Evolutionary conservation across 2,113 vertebrate species (phyloP).

Genomic region (Pagrus major): DNA sequence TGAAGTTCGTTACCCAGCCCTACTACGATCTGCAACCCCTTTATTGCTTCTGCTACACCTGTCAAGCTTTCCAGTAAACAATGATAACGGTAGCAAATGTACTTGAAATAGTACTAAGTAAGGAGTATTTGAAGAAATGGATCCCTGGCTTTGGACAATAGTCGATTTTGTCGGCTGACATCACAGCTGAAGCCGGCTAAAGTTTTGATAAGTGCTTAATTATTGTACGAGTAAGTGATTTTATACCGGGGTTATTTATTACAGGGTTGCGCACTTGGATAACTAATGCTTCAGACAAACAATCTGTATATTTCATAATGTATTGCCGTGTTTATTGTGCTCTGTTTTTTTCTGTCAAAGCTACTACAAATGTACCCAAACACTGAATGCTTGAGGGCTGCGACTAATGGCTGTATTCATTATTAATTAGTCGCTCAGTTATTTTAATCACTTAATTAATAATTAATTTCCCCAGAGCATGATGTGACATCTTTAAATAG

Average conservation of each 20-base stretch:
- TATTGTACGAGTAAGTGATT: not conserved
- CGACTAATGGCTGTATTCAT: not conserved
- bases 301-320: not conserved
- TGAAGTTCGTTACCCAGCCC: no score
- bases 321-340: not conserved
- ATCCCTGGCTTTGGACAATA: not conserved
- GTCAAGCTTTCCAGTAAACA: not conserved
- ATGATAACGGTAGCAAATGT: not conserved
- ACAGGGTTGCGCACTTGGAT: not conserved
- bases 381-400: not conserved
- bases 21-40: not conserved
- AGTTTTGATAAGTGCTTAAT: not conserved
- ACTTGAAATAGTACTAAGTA: no score
- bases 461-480: not conserved
- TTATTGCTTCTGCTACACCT: not conserved
- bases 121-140: not conserved
- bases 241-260: not conserved
- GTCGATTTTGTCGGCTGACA: not conserved
- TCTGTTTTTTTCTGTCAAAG: not conserved
- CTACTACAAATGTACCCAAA: not conserved
- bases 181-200: not conserved
- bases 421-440: not conserved
- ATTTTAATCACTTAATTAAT: not conserved
- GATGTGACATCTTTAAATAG: not conserved
- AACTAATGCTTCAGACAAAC: not conserved